Conservation (phyloP, 2,888 invertebrate genomes). For the Microctonus aethiopoides region DNA sequence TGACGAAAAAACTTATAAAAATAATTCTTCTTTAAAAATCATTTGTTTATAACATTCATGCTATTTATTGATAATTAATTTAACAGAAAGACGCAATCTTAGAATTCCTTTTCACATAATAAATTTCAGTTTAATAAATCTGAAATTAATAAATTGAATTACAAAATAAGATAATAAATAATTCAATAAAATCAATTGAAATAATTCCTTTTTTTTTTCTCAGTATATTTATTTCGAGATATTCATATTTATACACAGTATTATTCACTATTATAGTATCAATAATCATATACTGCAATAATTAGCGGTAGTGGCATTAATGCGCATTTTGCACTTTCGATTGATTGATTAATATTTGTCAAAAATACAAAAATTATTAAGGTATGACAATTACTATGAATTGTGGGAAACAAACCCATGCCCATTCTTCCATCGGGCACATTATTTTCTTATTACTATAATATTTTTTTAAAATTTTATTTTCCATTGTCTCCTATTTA, state of each 20-base stretch:
- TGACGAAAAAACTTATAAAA: no score
- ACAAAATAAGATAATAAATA: neutral
- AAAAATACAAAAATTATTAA: slow-evolving; percentile 65
- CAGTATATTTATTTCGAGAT: slow-evolving; percentile 63
- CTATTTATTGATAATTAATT: no score
- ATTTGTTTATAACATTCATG: no score
- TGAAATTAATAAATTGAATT: no score
- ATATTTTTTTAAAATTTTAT: slow-evolving; percentile 16
- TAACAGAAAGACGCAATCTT: no score
- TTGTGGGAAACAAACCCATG: neutral
- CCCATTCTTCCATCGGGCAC: slow-evolving; percentile 15
- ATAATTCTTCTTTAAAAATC: no score
- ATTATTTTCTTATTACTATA: slow-evolving; percentile 29
- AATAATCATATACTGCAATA: slow-evolving; percentile 46
- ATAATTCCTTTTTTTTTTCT: slow-evolving; percentile 32
- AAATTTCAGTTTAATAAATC: no score
- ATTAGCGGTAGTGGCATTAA: slow-evolving; percentile 56
- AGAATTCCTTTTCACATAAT: no score
- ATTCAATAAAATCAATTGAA: neutral
- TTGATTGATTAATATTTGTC: slow-evolving; percentile 59
- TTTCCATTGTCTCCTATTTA: slow-evolving; percentile 19
- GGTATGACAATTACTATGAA: slow-evolving; percentile 58
- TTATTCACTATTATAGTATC: slow-evolving; percentile 36
- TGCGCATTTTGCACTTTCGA: slow-evolving; percentile 55
- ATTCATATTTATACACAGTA: slow-evolving; percentile 64